Conservation (phyloP, 2,113 vertebrate species). For the Bubo scandiacus region DNA sequence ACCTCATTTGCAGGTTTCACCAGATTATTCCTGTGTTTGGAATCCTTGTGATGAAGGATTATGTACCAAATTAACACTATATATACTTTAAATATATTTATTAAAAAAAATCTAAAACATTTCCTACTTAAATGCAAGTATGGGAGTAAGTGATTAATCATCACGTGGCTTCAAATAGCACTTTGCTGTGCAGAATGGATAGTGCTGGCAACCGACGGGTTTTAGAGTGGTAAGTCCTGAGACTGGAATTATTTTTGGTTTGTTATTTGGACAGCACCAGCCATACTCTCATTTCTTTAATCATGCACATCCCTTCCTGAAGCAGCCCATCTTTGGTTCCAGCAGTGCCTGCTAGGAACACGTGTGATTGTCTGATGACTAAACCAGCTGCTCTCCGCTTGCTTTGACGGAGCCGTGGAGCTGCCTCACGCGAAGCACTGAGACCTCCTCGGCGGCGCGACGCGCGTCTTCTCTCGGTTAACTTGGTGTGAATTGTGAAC, state of each 20-base stretch:
- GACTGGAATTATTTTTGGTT: neutral
- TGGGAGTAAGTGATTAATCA: slow-evolving; percentile 26
- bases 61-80: neutral
- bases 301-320: neutral
- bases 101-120: slow-evolving; percentile 14
- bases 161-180: neutral
- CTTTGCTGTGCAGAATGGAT: neutral
- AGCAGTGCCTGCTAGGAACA: neutral
- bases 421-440: neutral
- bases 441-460: neutral
- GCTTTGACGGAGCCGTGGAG: neutral
- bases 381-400: neutral
- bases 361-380: neutral
- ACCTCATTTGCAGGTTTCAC: neutral
- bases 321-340: neutral
- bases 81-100: neutral
- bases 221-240: neutral
- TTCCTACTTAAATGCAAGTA: neutral
- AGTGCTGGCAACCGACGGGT: neutral
- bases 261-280: neutral
- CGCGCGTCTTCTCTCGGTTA: neutral
- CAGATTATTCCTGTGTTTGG: neutral
- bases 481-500: neutral
- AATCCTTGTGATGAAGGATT: neutral
- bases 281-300: neutral